Conservation (phyloP, 2,797 vertebrate species). For the Galagoides demidoff region DNA sequence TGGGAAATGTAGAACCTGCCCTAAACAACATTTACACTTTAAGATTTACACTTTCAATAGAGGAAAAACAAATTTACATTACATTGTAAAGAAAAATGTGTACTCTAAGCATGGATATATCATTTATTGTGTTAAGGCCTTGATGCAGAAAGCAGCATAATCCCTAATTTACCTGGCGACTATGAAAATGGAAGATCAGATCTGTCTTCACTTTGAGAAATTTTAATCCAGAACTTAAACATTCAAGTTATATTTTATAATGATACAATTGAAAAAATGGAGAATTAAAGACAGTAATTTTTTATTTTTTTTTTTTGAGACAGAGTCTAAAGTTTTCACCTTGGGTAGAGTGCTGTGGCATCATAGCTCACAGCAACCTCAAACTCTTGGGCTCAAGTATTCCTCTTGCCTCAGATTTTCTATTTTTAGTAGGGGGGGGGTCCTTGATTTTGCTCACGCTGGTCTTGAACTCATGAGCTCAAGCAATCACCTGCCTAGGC, state of each 20-base stretch:
- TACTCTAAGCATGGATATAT: not conserved
- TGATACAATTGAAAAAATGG: conserved; percentile 13
- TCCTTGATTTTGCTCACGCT: no score
- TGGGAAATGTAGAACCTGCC: not conserved
- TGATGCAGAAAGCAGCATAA: conserved; percentile 6
- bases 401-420: no score
- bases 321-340: no score
- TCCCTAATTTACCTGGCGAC: not conserved
- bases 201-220: not conserved
- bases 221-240: conserved; percentile 42
- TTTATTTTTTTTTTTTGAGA: no score
- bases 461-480: no score
- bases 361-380: no score
- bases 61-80: conserved; percentile 16
- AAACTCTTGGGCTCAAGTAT: no score
- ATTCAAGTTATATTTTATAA: conserved; percentile 29
- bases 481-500: no score
- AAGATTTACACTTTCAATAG: conserved; percentile 16
- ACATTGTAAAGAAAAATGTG: not conserved
- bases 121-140: not conserved
- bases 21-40: conserved; percentile 1
- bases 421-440: no score
- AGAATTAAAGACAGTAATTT: not conserved
- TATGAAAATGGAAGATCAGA: conserved; percentile 10
- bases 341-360: no score